Conservation (phyloP, 1,140 invertebrate genomes). For the Euschistus heros region DNA sequence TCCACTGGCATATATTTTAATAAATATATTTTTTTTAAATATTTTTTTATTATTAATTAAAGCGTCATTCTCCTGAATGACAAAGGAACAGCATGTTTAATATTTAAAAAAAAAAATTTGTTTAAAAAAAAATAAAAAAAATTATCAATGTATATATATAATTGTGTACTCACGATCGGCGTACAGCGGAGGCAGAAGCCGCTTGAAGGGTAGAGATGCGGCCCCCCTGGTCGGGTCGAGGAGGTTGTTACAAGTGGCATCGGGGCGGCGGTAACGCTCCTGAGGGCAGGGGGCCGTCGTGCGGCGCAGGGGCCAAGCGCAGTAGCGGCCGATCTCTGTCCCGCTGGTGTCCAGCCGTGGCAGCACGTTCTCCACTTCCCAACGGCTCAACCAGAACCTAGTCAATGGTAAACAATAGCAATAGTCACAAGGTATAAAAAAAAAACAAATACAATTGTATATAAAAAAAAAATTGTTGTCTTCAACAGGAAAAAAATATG, state of each 20-base stretch:
- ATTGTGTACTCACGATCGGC: conserved; percentile 56
- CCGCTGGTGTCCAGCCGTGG: conserved; percentile 80
- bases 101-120: no score
- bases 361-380: conserved; percentile 74
- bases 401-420: neutral
- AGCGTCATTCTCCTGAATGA: no score
- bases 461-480: neutral
- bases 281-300: conserved; percentile 57
- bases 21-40: no score
- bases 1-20: no score
- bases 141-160: neutral
- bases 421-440: neutral
- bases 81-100: no score
- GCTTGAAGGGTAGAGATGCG: conserved; percentile 67
- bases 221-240: conserved; percentile 79
- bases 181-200: conserved; percentile 69
- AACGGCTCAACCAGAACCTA: conserved; percentile 70
- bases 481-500: neutral
- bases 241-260: conserved; percentile 91
- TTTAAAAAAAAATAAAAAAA: no score
- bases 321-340: conserved; percentile 71
- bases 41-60: no score
- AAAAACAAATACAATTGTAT: neutral
- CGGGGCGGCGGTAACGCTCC: conserved; percentile 66
- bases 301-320: conserved; percentile 72